Evolutionary conservation across 2,113 vertebrate genomes (phyloP), one percentile per base, ranked within the genome.

Genomic region (Tyto alba): DNA sequence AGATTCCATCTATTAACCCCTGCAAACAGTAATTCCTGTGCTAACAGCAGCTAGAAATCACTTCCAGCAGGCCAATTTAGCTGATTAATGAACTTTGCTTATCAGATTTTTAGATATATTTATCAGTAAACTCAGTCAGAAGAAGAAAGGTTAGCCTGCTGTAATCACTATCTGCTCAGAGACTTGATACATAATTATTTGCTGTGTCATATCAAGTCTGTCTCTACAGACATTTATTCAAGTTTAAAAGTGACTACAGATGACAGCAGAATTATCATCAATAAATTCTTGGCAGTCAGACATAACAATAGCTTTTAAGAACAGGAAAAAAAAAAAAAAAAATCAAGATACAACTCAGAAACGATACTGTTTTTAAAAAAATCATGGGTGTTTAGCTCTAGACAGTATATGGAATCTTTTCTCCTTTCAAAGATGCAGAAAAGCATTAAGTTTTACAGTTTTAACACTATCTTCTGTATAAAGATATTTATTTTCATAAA

Each of bases 1-100:
- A 98, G 98, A 97, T 97, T 86, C 93, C 96, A 85, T 93, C 92
- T 89, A 27, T 98, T 98, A 98, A 98, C 98, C 96, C 98, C 97
- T 98, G 91, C 91, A 92, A 83, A 89, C 78, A 80, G 86, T 47
- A 20, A 77, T 91, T 93, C 83, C 92, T 60, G 59, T 69, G 73
- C 92, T 95, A 93, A 48, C 85, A 71, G 89, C 43, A 59, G 76
- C 81, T 80, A 91, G 93, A 34, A 94, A 95, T 91, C 67, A 71
- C 63, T 85, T 84, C 73, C 68, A 67, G 83, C 60, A 63, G 76
- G 76, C 71, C 78, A 74, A 0, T 3, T 16, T 73, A 96, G 81
- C 81, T 72, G 95, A 84, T 60, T 26, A 32, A 78, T 47, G 82
- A 50, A 85, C 91, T 94, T 76, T 59, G 72, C 34, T 59, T 47